These are phyloP conservation scores for Halictus rubicundus DNA, from an alignment of 1,140 invertebrate species.

Conservation along the genomic window DNA sequence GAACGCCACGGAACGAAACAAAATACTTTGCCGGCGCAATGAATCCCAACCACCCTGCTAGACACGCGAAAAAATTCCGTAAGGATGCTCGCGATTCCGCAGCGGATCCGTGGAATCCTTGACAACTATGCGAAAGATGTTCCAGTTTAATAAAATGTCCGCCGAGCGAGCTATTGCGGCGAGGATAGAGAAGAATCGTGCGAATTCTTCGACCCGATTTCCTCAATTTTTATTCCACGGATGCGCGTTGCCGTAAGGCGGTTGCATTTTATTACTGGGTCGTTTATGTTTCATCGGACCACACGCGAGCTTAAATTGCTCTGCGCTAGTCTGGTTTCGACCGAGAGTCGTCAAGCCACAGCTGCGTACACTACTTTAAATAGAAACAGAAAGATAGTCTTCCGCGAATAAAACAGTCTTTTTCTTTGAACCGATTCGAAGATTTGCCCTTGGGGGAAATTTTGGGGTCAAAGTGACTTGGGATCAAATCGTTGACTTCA, in stretches of 20 bases:
- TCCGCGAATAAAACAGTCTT: no score
- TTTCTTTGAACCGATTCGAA: no score
- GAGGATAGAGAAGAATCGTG: not conserved
- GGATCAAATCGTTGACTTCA: no score
- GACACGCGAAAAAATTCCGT: not conserved
- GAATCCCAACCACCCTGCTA: not conserved
- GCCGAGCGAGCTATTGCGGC: not conserved
- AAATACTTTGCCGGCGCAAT: constrained; percentile 11
- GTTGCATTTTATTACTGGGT: not conserved
- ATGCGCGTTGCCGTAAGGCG: not conserved
- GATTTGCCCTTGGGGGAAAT: no score
- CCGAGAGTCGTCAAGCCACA: no score
- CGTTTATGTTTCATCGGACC: not conserved
- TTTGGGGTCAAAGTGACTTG: no score
- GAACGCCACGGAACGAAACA: constrained; percentile 8
- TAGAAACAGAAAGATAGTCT: no score
- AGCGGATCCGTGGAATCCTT: not conserved
- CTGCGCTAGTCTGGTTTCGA: no score
- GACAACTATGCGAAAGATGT: not conserved
- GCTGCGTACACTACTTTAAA: no score
- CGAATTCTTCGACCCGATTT: not conserved
- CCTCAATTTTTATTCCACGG: not conserved
- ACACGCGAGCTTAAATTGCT: no score
- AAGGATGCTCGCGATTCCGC: not conserved
- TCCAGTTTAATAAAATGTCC: not conserved